Evolutionary conservation across 2,888 invertebrate genomes (phyloP), one percentile per base, ranked within the genome.

Genomic region (Phalera bucephala): DNA sequence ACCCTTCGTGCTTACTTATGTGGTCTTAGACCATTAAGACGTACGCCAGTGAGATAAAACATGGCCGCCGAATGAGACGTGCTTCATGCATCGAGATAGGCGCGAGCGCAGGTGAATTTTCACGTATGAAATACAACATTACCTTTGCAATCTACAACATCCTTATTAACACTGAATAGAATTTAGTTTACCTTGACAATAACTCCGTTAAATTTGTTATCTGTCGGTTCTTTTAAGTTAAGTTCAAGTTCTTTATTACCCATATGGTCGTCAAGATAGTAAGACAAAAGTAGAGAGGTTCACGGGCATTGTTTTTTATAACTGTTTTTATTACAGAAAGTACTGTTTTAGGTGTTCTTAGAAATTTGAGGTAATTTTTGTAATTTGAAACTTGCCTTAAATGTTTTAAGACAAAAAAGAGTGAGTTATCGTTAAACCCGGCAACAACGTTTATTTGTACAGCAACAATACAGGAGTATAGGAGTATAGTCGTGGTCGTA

Each of bases 81-180:
- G 85, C 81, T 82, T 69, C 77, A 77, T 79, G 71, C 72, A 84
- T 85, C 85, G 75, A 68, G 85, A 85, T 82, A 80, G 64, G 62
- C 59, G 56, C 64, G 52, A 63, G 66, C 67, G 62, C 77, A 77
- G 79, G 79, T 82, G 80, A 74, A 71, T 68, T 73, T 76, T 72
- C 80, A 81, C 73, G 66, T 75, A 72, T 72, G 69, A 65, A 61
- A 45, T 52, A 60, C 63, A 53, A 52, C 26, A 46, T 40, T 42
- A 49, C 34, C 38, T 41, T 36, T 50, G 37, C 49, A 27, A 29
- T 28, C 34, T 33, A 38, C 38, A 37, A 32, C 32, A 40, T 33
- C 41, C 53, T 43, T 69, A 62, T 45, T 3, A 1, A 5, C 15
- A 29, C 8, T 22, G 29, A 28, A 43, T 60, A 72, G 61, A 49